phyloP scores from a whole-genome alignment of 1,140 invertebrate genomes.

The Drosophila novamexicana region DNA sequence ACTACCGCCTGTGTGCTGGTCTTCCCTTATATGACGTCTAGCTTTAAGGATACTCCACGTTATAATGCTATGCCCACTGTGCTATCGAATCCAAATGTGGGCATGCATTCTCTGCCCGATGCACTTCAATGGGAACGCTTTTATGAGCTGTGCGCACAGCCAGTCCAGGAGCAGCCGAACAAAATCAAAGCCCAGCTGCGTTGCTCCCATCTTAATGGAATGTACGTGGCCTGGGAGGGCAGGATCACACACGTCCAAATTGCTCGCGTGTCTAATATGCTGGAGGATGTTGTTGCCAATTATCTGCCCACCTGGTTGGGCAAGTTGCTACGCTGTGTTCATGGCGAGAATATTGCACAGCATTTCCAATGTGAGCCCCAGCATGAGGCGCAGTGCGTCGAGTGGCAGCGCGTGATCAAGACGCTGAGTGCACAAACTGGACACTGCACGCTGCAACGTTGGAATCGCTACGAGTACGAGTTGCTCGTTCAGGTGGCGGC shows the following conservation, averaged over 20 bases:
- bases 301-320: conserved; percentile 87
- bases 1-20: conserved; percentile 84
- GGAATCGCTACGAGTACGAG: conserved; percentile 90
- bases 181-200: conserved; percentile 87
- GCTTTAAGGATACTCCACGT: conserved; percentile 82
- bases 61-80: conserved; percentile 62
- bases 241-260: conserved; percentile 89
- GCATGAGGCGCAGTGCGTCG: conserved; percentile 73
- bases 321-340: conserved; percentile 88
- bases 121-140: conserved; percentile 88
- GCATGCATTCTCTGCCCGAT: conserved; percentile 41
- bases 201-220: conserved; percentile 88
- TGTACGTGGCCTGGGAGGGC: conserved; percentile 89
- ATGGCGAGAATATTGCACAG: conserved; percentile 87
- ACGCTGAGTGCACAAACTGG: conserved; percentile 86
- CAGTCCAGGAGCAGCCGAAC: conserved; percentile 88
- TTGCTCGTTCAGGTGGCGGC: conserved; percentile 89
- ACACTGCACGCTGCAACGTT: conserved; percentile 89
- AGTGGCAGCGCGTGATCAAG: conserved; percentile 85
- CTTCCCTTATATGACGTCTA: conserved; percentile 85
- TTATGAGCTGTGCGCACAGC: conserved; percentile 89
- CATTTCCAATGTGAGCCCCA: conserved; percentile 83
- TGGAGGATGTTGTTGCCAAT: conserved; percentile 86
- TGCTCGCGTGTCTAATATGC: conserved; percentile 87
- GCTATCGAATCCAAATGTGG: conserved; percentile 41